Conservation (phyloP, 2,797 vertebrate species). For the Harpagifer antarcticus region DNA sequence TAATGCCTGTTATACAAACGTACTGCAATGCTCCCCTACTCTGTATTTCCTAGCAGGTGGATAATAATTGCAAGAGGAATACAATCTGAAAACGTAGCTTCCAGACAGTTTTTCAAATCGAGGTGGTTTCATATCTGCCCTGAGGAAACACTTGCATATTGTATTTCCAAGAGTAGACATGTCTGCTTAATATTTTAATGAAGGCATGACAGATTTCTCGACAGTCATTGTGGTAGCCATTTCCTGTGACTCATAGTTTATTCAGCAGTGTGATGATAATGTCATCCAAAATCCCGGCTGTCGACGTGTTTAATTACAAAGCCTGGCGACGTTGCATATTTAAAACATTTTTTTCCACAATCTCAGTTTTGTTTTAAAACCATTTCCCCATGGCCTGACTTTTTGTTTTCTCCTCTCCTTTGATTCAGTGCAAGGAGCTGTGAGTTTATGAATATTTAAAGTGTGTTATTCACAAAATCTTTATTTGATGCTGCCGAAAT, state of each 20-base stretch:
- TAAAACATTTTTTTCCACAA: conserved; percentile 1
- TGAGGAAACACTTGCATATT: conserved; percentile 1
- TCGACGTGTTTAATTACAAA: conserved; percentile 38
- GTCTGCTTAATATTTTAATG: conserved; percentile 23
- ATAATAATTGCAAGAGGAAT: conserved; percentile 9
- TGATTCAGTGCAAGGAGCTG: conserved; percentile 48
- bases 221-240: conserved; percentile 9
- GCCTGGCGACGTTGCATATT: conserved; percentile 28
- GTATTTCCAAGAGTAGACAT: conserved; percentile 18
- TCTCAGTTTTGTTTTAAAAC: conserved; percentile 31
- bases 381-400: conserved; percentile 11
- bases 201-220: conserved; percentile 10
- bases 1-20: background rate
- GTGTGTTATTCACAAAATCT: conserved; percentile 57
- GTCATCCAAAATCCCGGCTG: conserved; percentile 24
- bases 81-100: conserved; percentile 2
- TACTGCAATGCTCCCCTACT: background rate
- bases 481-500: conserved; percentile 63
- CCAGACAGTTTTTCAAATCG: conserved; percentile 16
- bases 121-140: conserved; percentile 31
- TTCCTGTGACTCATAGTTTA: conserved; percentile 35
- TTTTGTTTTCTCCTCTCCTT: conserved; percentile 23
- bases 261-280: conserved; percentile 22
- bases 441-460: conserved; percentile 68
- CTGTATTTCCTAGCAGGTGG: background rate